A percentile compares a stretch with the other conserved stretches of the same genome.
Evolutionary conservation across 2,888 invertebrate genomes (phyloP).

Genomic region (Smittia sp.): DNA sequence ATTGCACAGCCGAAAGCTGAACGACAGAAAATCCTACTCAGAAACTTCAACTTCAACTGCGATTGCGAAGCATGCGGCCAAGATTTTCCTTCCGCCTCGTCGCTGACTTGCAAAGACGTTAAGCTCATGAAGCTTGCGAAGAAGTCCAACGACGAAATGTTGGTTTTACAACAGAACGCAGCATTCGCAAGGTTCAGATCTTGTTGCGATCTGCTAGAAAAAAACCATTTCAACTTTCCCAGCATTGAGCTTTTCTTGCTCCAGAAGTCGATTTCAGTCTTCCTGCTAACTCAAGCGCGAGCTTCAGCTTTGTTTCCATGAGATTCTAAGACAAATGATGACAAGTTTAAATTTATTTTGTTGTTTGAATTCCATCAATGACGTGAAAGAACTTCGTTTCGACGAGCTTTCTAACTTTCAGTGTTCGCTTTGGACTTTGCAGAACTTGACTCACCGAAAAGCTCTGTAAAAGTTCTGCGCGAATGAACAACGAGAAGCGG

Average conservation of each 20-base stretch:
- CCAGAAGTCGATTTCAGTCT: neutral
- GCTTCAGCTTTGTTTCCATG: neutral
- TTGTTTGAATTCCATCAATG: neutral
- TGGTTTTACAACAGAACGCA: neutral
- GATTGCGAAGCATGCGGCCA: constrained; percentile 69
- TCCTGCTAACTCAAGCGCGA: neutral
- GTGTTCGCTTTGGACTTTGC: neutral
- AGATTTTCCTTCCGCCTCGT: constrained; percentile 63
- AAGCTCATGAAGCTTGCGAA: constrained; percentile 11
- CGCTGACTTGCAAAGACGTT: neutral
- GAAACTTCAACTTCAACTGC: constrained; percentile 80
- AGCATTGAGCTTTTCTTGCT: neutral
- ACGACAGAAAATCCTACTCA: constrained; percentile 57
- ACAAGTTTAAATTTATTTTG: neutral
- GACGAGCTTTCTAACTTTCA: neutral
- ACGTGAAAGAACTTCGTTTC: too few relatives aligned
- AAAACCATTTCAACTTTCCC: neutral
- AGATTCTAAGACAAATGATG: neutral
- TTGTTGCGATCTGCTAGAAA: constrained; percentile 8
- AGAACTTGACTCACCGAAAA: too few relatives aligned
- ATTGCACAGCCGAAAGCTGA: neutral
- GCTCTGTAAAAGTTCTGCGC: too few relatives aligned
- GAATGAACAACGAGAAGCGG: too few relatives aligned
- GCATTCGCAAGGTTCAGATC: neutral
- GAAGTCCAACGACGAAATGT: neutral